Percentiles rank a stretch among this genome's conserved stretches.
phyloP scores from a whole-genome alignment of 2,888 invertebrate species.

The Eupeodes luniger region DNA sequence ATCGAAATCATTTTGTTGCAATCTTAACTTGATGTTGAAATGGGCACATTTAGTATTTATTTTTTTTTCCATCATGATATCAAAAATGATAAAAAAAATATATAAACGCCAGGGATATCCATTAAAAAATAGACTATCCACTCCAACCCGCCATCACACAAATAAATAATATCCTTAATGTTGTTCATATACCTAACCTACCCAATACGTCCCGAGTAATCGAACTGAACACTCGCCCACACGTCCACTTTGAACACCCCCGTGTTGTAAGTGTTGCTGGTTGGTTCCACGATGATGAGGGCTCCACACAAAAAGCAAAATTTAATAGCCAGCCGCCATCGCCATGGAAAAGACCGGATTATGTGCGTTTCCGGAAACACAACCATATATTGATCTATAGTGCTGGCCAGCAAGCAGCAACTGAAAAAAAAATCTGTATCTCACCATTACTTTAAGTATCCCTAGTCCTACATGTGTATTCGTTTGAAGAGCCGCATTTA shows the following conservation, averaged over 20 bases:
- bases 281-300: neutral
- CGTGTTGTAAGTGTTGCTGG: neutral
- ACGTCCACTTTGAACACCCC: slow-evolving; percentile 10
- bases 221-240: slow-evolving; percentile 33
- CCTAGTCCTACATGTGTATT: neutral
- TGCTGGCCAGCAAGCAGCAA: slow-evolving; percentile 17
- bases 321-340: slow-evolving; percentile 45
- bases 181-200: slow-evolving; percentile 39
- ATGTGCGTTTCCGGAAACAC: slow-evolving; percentile 57
- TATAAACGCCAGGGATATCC: neutral
- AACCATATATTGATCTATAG: slow-evolving; percentile 54
- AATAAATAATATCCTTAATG: slow-evolving; percentile 70
- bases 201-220: slow-evolving; percentile 27
- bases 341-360: slow-evolving; percentile 39
- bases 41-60: slow-evolving; percentile 44
- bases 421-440: slow-evolving; percentile 22
- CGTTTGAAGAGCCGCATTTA: slow-evolving; percentile 62
- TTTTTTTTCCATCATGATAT: slow-evolving; percentile 16
- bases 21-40: slow-evolving; percentile 32
- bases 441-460: slow-evolving; percentile 64
- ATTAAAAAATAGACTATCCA: slow-evolving; percentile 16
- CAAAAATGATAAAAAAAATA: slow-evolving; percentile 26
- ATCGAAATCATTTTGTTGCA: slow-evolving; percentile 60
- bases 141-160: slow-evolving; percentile 30
- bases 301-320: slow-evolving; percentile 34